These are phyloP conservation scores for Tenodera sinensis DNA, from an alignment of 2,888 invertebrate genomes.

Conservation along the genomic window DNA sequence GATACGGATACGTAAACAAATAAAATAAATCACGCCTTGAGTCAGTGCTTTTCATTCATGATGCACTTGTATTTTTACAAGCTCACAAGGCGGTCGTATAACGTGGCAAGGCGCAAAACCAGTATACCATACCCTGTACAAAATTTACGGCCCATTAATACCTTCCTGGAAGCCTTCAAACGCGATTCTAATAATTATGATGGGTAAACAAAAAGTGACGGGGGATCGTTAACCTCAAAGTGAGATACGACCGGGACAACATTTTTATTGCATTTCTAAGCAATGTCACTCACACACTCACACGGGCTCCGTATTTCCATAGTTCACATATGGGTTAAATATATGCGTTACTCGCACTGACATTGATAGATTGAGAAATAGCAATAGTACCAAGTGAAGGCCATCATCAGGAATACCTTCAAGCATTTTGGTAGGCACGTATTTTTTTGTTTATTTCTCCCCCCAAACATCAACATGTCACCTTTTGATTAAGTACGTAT, in stretches of 20 bases:
- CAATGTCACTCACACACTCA: neutral
- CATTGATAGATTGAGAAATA: constrained; percentile 26
- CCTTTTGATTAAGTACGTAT: constrained; percentile 26
- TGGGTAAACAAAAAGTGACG: neutral
- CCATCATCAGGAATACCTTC: constrained; percentile 7
- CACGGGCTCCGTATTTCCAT: neutral
- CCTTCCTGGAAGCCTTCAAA: neutral
- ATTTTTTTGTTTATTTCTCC: constrained; percentile 11
- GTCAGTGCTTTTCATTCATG: neutral
- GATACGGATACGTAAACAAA: too few species aligned
- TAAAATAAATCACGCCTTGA: too few species aligned
- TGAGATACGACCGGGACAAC: neutral
- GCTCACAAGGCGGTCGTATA: neutral
- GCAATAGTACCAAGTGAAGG: constrained; percentile 21
- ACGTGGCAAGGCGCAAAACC: neutral
- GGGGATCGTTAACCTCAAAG: neutral
- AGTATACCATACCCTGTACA: neutral
- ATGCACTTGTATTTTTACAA: neutral
- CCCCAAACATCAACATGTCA: constrained; percentile 19
- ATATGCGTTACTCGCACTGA: constrained; percentile 20
- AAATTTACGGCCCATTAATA: neutral
- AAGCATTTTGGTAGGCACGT: constrained; percentile 19
- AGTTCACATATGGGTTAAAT: constrained; percentile 26
- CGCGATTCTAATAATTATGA: neutral
- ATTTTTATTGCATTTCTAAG: neutral